A percentile compares a stretch with the other conserved stretches of the same genome.
phyloP scores from a whole-genome alignment of 2,888 invertebrate species.

The Taphrorychus bicolor region DNA sequence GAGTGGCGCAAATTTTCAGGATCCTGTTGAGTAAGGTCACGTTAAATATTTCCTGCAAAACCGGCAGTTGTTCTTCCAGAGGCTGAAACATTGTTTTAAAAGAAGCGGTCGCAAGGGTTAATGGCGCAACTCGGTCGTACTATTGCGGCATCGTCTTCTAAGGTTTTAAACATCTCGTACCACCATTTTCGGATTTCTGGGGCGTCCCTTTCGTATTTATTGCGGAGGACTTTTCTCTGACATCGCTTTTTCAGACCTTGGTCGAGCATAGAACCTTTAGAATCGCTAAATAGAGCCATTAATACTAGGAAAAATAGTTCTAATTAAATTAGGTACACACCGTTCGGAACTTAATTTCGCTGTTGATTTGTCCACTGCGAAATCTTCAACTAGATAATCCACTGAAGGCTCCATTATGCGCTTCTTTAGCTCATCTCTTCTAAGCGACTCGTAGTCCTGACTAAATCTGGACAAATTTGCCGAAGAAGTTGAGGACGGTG shows the following conservation, averaged over 20 bases:
- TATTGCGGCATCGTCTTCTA: constrained; percentile 52
- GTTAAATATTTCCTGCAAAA: constrained; percentile 46
- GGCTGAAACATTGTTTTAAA: too few relatives aligned
- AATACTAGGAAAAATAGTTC: too few relatives aligned
- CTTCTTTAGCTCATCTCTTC: not conserved
- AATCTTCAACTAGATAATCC: not conserved
- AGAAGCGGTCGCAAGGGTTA: too few relatives aligned
- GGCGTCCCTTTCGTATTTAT: constrained; percentile 44
- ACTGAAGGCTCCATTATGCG: not conserved
- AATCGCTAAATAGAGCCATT: too few relatives aligned
- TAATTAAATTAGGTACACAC: too few relatives aligned
- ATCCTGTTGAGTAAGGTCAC: constrained; percentile 37
- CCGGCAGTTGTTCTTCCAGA: constrained; percentile 41
- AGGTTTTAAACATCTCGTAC: constrained; percentile 48
- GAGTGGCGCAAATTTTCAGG: constrained; percentile 32
- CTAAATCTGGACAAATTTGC: not conserved
- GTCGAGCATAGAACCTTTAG: too few relatives aligned
- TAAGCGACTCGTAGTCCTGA: too few relatives aligned
- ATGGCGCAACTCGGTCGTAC: too few relatives aligned
- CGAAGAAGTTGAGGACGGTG: not conserved
- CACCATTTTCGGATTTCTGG: constrained; percentile 51
- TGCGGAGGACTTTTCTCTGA: constrained; percentile 30
- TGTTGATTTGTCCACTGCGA: too few relatives aligned
- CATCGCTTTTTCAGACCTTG: constrained; percentile 32
- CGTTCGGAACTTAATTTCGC: too few relatives aligned